Conservation (phyloP, 2,797 vertebrate genomes). For the Remorina albescens region DNA sequence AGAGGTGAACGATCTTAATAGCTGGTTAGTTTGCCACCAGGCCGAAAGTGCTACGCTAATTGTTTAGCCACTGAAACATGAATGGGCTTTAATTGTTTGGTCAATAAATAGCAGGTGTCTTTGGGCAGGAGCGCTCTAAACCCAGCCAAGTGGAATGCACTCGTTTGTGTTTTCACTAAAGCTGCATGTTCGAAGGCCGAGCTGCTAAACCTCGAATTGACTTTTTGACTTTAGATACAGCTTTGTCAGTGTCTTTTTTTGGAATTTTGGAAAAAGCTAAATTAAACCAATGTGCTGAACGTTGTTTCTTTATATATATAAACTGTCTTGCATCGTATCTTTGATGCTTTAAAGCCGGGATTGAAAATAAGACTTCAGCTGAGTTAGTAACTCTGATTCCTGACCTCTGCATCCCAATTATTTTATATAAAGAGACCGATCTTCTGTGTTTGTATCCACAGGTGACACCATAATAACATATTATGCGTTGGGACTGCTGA, state of each 20-base stretch:
- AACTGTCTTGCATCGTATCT: background rate
- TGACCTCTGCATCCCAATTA: too few relatives aligned
- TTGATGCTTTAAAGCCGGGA: background rate
- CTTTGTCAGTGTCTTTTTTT: background rate
- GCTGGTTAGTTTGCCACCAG: constrained; percentile 21
- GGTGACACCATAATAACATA: background rate
- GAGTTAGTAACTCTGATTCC: too few relatives aligned
- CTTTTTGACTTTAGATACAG: background rate
- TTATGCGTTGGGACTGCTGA: background rate
- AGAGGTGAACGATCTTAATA: constrained; percentile 21
- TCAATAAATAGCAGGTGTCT: constrained; percentile 9
- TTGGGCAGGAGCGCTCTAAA: background rate
- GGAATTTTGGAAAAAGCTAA: background rate
- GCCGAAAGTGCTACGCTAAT: constrained; percentile 20
- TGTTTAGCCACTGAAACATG: constrained; percentile 20
- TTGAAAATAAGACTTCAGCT: background rate
- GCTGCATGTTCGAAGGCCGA: background rate
- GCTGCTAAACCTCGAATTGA: background rate
- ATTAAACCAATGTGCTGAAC: background rate
- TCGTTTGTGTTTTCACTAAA: background rate
- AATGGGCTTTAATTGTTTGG: constrained; percentile 16
- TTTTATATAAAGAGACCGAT: background rate
- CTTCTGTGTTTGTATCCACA: background rate
- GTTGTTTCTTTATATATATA: too few relatives aligned
- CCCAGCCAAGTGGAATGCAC: background rate